Evolutionary conservation across 2,888 invertebrate species (phyloP).

Genomic region (Drosophila sordidula): DNA sequence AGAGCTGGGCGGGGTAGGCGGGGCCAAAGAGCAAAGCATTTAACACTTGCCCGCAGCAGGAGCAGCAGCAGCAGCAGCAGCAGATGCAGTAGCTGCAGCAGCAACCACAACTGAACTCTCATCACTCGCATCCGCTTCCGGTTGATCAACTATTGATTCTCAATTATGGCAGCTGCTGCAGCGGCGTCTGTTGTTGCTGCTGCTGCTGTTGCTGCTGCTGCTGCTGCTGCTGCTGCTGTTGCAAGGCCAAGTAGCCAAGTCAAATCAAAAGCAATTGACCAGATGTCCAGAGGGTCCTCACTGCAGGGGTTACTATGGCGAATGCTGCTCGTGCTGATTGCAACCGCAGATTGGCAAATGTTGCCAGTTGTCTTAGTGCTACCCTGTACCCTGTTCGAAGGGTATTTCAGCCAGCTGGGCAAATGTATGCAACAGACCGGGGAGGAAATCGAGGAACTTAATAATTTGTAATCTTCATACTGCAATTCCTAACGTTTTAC

Average conservation of each 20-base stretch:
- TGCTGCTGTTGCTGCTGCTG: background rate
- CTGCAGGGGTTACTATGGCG: background rate
- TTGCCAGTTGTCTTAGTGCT: constrained; percentile 4
- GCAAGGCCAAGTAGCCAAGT: constrained; percentile 28
- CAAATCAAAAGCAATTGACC: constrained; percentile 54
- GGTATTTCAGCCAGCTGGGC: background rate
- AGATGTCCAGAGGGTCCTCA: constrained; percentile 36
- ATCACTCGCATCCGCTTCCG: constrained; percentile 57
- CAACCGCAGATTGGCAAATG: constrained; percentile 42
- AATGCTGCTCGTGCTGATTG: constrained; percentile 19
- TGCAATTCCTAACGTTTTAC: no score
- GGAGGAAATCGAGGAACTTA: background rate
- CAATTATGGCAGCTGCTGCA: constrained; percentile 56
- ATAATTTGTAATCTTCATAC: background rate
- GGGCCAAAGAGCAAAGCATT: constrained; percentile 25
- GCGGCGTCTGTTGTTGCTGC: constrained; percentile 1
- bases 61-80: background rate
- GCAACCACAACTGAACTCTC: constrained; percentile 18
- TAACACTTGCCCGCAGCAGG: constrained; percentile 47
- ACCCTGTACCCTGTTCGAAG: background rate
- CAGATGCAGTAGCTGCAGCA: constrained; percentile 1
- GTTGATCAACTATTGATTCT: constrained; percentile 56
- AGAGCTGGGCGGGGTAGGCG: background rate
- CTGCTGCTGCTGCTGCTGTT: background rate
- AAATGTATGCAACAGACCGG: background rate